Base-by-base conservation (phyloP, 2,113 vertebrate genomes). In the Dryoscopus gambensis region DNA sequence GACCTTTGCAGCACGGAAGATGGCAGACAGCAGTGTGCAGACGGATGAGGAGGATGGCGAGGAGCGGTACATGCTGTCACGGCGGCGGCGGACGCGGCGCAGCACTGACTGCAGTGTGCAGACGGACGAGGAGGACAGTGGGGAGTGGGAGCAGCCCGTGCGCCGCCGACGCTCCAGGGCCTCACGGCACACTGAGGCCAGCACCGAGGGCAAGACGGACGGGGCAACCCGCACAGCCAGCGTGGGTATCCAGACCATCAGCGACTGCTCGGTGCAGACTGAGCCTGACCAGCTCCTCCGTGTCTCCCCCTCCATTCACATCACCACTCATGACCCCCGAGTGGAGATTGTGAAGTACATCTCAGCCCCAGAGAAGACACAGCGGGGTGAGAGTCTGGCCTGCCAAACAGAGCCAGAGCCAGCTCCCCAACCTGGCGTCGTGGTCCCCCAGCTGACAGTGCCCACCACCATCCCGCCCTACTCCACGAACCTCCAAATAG, bases 1-100 rank as follows among this genome's bases (percentile, higher is more conserved):
- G 89, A 97, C 98, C 31, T 94, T 96, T 1, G 3, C 65, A 0
- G 97, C 97, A 1, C 99, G 98, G 96, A 99, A 98, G 93, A 99
- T 98, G 11, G 97, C 98, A 0, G 99, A 99, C 96, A 99, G 99
- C 97, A 99, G 99, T 1, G 99, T 99, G 74, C 99, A 99, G 98
- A 99, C 99, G 0, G 99, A 99, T 2, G 99, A 99, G 28, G 99
- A 99, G 97, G 99, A 99, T 0, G 98, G 98, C 2, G 99, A 99
- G 84, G 98, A 99, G 79, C 98, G 98, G 70, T 99, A 98, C 94
- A 97, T 99, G 85, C 97, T 99, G 95, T 98, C 98, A 2, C 98
- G 99, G 39, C 98, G 99, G n/a, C 98, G 99, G 79, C 98, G 99
- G 76, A 97, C 98, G 0, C 98, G 99, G 60, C 98, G 99, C 56